phyloP scores from a whole-genome alignment of 2,797 vertebrate genomes.

The Acropternis orthonyx region DNA sequence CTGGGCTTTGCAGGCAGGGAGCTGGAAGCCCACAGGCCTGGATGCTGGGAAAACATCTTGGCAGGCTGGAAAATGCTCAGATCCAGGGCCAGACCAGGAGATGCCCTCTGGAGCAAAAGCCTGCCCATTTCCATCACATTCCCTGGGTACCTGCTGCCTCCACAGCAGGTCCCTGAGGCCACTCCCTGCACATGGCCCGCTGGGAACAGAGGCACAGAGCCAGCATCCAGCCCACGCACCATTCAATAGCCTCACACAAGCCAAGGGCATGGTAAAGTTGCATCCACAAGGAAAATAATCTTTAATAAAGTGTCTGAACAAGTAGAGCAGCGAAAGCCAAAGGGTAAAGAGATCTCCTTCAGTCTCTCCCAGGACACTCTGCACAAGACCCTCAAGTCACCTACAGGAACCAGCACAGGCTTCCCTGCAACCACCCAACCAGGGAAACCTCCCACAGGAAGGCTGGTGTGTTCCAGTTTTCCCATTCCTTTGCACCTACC shows the following conservation, averaged over 20 bases:
- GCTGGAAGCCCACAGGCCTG: not conserved
- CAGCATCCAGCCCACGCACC: not conserved
- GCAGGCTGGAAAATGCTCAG: not conserved
- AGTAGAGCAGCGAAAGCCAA: not conserved
- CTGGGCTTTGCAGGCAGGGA: not conserved
- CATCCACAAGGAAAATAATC: not conserved
- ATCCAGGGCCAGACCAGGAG: not conserved
- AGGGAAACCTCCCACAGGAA: not conserved
- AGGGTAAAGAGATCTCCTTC: not conserved
- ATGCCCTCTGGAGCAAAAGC: not conserved
- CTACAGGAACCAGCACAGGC: not conserved
- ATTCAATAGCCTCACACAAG: rapidly evolving
- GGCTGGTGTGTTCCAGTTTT: not conserved
- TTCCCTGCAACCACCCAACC: not conserved
- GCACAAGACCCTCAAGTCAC: not conserved
- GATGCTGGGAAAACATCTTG: not conserved
- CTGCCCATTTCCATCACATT: not conserved
- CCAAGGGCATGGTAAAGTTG: rapidly evolving
- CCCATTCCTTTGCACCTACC: not conserved
- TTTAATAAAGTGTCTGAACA: not conserved
- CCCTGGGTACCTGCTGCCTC: not conserved
- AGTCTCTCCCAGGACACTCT: not conserved
- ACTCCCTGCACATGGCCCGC: not conserved
- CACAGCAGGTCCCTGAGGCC: rapidly evolving
- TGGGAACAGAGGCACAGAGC: not conserved